Base-by-base conservation (phyloP, 1,140 invertebrate genomes). In the Colletes latitarsis region DNA sequence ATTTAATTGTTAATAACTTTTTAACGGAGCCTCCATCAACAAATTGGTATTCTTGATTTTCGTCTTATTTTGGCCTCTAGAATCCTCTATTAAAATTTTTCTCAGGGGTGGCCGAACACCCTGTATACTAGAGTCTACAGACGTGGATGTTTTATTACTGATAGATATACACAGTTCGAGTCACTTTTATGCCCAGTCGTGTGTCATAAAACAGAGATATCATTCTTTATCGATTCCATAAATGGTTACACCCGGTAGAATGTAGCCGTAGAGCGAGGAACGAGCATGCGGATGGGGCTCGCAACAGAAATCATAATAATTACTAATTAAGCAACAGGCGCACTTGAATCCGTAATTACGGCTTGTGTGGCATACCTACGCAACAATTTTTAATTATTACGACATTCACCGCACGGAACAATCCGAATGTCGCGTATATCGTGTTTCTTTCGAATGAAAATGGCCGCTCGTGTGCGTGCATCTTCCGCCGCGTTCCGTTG, bases 311-410 rank as follows among this genome's bases (percentile, higher is more conserved):
- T 80, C 71, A 14, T 67, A 67, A 60, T 80, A 80, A 80, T 75
- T 67, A 67, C 71, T 80, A 80, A 80, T 80, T 80, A 80, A 67
- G 71, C 62, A 80, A 80, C 77, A 75, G 71, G 77, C 77, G 10
- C 53, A 66, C 70, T 80, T 67, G 71, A 75, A 80, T 52, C 43
- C 43, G 62, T 80, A 74, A 75, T 80, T 75, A 67, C 71, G 52
- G 41, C 21, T 49, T 43, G 19, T 39, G 39, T 39, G 43, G 46
- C 70, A 57, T 52, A 57, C 19, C 21, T 14, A 46, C 41, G 69
- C 21, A 55, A 52, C 77, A 67, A 58, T 80, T 75, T 80, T 80
- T 75, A 80, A 80, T 80, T 80, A 80, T 75, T 60, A 75, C 41
- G n/a, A 43, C n/a, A 30, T 14, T 43, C 53, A 6, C 53, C 17